These are phyloP conservation scores for Xanthorhoe designata DNA, from an alignment of 2,888 invertebrate genomes.

Conservation along the genomic window DNA sequence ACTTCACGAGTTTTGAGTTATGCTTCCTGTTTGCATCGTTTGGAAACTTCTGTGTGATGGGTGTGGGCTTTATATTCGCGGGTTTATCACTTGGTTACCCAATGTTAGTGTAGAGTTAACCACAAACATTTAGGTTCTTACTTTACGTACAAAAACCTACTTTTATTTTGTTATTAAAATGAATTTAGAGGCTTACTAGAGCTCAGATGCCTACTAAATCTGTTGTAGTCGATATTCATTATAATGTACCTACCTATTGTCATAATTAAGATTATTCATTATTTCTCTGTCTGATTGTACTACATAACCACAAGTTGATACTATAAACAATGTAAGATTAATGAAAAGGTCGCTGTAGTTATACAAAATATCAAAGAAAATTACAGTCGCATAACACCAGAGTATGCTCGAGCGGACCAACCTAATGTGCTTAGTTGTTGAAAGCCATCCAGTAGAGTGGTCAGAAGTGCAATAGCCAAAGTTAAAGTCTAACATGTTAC, in stretches of 20 bases:
- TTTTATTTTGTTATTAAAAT: too few relatives aligned
- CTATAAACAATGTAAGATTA: neutral
- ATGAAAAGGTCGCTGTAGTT: neutral
- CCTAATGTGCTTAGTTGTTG: neutral
- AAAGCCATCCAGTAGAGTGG: conserved; percentile 4
- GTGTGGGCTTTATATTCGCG: conserved; percentile 3
- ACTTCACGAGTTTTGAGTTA: conserved; percentile 39
- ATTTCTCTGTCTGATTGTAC: too few relatives aligned
- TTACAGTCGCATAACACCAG: neutral
- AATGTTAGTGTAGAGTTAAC: neutral
- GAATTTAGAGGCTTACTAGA: too few relatives aligned
- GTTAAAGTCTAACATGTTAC: neutral
- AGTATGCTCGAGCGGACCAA: neutral
- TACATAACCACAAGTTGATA: too few relatives aligned
- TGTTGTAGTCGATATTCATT: too few relatives aligned
- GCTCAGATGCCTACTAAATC: too few relatives aligned
- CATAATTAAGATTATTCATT: too few relatives aligned
- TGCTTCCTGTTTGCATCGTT: conserved; percentile 28
- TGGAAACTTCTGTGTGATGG: conserved; percentile 16
- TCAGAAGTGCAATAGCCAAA: conserved; percentile 6
- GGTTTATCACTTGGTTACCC: neutral
- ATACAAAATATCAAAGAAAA: neutral
- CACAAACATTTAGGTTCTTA: neutral
- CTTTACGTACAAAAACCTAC: too few relatives aligned
- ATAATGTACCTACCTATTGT: too few relatives aligned